Evolutionary conservation across 1,140 invertebrate genomes (phyloP).

Genomic region (Drosophila kurseongensis): DNA sequence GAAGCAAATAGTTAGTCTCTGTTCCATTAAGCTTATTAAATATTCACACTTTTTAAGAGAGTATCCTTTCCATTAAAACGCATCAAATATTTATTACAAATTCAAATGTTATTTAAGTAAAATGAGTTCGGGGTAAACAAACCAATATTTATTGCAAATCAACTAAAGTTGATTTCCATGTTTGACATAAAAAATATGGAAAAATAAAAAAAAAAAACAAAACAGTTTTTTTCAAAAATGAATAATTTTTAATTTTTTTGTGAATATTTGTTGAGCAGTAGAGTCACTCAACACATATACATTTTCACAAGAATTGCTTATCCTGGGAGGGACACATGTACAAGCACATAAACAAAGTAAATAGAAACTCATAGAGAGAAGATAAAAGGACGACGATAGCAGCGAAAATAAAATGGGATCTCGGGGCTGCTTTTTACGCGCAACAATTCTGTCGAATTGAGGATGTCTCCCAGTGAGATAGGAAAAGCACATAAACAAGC

Average conservation of each 20-base stretch:
- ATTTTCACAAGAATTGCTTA: neutral
- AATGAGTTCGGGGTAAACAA: neutral
- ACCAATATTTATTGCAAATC: neutral
- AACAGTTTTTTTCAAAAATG: neutral
- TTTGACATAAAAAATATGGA: too few species aligned
- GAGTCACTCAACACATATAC: constrained; percentile 1
- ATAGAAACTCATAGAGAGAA: neutral
- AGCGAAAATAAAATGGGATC: constrained; percentile 38
- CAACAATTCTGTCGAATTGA: constrained; percentile 36
- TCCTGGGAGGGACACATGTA: neutral
- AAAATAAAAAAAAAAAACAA: neutral
- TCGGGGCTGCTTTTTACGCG: constrained; percentile 25
- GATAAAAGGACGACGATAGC: constrained; percentile 23
- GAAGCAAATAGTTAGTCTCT: neutral
- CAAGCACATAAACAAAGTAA: constrained; percentile 7
- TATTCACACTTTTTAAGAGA: neutral
- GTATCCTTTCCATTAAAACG: neutral
- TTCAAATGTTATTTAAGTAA: neutral
- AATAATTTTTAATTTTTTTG: neutral
- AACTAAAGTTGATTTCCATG: too few species aligned
- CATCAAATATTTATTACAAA: neutral
- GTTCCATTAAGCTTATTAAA: neutral
- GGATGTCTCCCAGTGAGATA: constrained; percentile 12
- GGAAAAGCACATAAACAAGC: constrained; percentile 16
- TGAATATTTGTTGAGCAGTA: neutral